Base-by-base conservation (phyloP, 2,113 vertebrate species). In the Equus quagga region DNA sequence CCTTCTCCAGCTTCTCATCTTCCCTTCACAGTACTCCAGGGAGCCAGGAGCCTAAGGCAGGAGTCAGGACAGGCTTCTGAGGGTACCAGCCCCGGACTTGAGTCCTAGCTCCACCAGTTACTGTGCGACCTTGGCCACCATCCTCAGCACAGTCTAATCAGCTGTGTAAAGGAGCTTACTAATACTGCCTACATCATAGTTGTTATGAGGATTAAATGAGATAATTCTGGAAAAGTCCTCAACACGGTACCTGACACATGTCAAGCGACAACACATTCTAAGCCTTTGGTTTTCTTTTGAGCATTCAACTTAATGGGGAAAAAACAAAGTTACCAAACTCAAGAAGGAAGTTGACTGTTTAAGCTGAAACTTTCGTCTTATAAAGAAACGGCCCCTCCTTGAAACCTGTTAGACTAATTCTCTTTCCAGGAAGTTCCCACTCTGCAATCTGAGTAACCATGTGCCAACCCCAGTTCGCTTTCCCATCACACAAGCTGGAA, bases 351-450 rank as follows among this genome's bases (percentile, higher is more conserved):
- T 91, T 94, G 65, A 96, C 54, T 81, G 51, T 60, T 94, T 33
- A 58, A 83, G n/a, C 82, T 80, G 89, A 92, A 93, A 92, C 76
- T 91, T 93, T 89, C 75, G n/a, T 84, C 36, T 96, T 94, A 72
- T 60, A 89, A 81, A 97, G 92, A 93, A 98, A 94, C 8, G 75
- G 89, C 78, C 85, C 79, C 89, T 97, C 97, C 94, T 97, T 96
- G 83, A 97, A 98, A 97, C 91, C 85, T 97, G 96, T 97, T 94
- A 93, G 31, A 69, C 89, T 96, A 95, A 98, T 67, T 93, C 75
- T 84, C 83, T 97, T 98, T 98, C 97, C 94, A 98, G 97, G 94
- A 97, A 98, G 96, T 97, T 93, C 87, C 93, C 80, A 94, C 49
- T 90, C 65, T 96, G 82, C 60, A 98, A 91, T 93, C 73, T 87